Percentiles rank a stretch among this genome's conserved stretches.
Conservation (phyloP, 30 jellyfish, hydroid and myxozoan species). For the Catostylus mosaicus region DNA sequence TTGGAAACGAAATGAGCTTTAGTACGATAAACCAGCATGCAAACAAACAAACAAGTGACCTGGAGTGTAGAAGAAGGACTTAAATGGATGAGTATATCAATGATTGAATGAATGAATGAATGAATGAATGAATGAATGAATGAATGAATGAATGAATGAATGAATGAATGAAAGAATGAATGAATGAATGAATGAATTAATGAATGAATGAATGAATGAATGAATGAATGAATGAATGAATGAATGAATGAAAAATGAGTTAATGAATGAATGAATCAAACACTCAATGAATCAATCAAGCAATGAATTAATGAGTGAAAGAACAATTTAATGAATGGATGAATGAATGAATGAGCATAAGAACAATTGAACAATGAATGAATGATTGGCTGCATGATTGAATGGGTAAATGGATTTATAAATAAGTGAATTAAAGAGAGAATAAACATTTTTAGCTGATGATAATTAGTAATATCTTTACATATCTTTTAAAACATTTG, state of each 20-base stretch:
- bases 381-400: no score
- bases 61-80: no score
- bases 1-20: no score
- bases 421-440: no score
- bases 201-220: not conserved
- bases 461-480: no score
- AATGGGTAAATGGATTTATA: no score
- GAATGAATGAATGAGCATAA: not conserved
- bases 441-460: no score
- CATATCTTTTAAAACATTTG: no score
- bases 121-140: not conserved
- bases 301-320: not conserved
- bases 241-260: no score
- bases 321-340: not conserved
- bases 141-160: not conserved
- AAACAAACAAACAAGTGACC: not conserved
- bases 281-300: not conserved
- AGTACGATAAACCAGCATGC: not conserved
- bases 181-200: not conserved
- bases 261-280: not conserved
- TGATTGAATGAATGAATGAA: not conserved
- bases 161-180: not conserved
- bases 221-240: not conserved
- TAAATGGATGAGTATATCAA: not conserved
- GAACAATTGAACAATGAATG: no score